Evolutionary conservation across 2,113 vertebrate genomes (phyloP), one percentile per base, ranked within the genome.

Genomic region (Psittacus erithacus): DNA sequence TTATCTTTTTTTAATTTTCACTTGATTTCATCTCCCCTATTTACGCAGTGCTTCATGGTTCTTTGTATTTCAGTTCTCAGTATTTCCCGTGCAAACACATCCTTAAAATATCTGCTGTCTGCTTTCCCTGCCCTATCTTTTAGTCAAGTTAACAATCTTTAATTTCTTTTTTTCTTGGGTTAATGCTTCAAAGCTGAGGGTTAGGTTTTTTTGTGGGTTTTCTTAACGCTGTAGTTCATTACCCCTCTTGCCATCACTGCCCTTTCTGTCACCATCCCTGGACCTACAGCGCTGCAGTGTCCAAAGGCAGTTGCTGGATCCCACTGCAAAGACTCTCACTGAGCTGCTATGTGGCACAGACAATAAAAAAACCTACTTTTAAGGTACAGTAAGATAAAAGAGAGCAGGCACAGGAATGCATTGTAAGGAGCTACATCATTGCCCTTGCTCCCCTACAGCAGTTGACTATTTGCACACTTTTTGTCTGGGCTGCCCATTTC

Each of bases 1-100:
- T 50, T 0, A 1, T 17, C 63, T 65, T 80, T 70, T 33, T 63
- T n/a, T 5, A 29, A 65, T 68, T 80, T 82, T 77, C 38, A 9
- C 27, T 86, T 50, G 38, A 46, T 73, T 87, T 73, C 10, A 13
- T 39, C 44, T 69, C 49, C 85, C 38, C 31, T 70, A 8, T 68
- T 80, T 62, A 63, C 0, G 0, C 17, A 62, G 13, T 3, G 2
- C 39, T 57, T 79, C 71, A 29, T 11, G n/a, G 25, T 10, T 85
- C 57, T 90, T 91, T 55, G 29, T 60, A 47, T 79, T 90, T 70
- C 52, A 8, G 0, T 50, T 78, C 47, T 46, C 46, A 93, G 43
- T 15, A 82, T 82, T 87, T 90, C 78, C 75, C 31, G 2, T 43
- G 43, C 47, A 94, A 86, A 75, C 25, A 10, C 4, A 57, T 28